Evolutionary conservation across 2,888 invertebrate genomes (phyloP).

Genomic region (Ditula angustiorana): DNA sequence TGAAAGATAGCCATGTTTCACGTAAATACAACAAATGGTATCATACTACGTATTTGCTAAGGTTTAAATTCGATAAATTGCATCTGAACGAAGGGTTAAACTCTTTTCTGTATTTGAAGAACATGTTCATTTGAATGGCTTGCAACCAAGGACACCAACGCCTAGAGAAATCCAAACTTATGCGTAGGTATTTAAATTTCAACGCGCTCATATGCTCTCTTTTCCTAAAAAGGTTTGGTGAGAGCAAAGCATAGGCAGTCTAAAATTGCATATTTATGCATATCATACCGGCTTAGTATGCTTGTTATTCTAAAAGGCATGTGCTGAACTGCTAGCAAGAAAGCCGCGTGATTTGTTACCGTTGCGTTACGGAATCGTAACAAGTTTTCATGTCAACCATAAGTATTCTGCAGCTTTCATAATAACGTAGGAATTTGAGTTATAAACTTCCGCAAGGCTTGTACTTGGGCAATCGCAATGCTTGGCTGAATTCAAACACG

Average conservation of each 20-base stretch:
- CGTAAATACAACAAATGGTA: too few species aligned
- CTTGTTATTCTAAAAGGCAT: constrained; percentile 41
- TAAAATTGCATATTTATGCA: constrained; percentile 32
- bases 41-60: too few species aligned
- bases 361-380: constrained; percentile 39
- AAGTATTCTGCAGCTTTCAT: constrained; percentile 20
- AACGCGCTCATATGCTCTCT: not conserved
- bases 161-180: not conserved
- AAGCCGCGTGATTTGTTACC: constrained; percentile 48
- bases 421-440: not conserved
- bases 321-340: constrained; percentile 39
- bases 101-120: too few species aligned
- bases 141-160: too few species aligned
- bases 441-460: constrained; percentile 7
- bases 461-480: not conserved
- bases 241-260: constrained; percentile 23
- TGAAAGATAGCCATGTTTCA: too few species aligned
- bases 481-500: not conserved
- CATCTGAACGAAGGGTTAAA: too few species aligned
- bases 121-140: too few species aligned
- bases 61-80: too few species aligned
- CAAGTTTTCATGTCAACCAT: constrained; percentile 22
- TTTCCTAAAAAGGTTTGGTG: constrained; percentile 13
- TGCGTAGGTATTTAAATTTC: not conserved
- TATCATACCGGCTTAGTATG: constrained; percentile 24